These are phyloP conservation scores for Philopotamus ludificatus DNA, from an alignment of 1,140 invertebrate genomes.

Conservation along the genomic window DNA sequence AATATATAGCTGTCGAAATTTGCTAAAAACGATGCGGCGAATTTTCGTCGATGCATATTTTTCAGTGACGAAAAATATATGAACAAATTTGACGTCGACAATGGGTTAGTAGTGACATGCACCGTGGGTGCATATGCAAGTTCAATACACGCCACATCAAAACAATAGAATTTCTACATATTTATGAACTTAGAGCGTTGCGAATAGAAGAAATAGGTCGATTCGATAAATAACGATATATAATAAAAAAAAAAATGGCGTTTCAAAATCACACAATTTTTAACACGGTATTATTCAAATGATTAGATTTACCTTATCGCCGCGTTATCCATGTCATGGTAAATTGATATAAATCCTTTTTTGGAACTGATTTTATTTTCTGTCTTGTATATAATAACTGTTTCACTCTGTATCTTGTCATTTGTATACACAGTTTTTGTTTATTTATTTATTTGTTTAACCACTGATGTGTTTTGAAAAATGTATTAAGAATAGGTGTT, in stretches of 20 bases:
- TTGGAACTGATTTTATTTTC: background rate
- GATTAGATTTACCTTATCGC: conserved; percentile 6
- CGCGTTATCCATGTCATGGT: conserved; percentile 19
- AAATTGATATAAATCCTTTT: conserved; percentile 12
- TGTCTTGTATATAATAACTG: conserved; percentile 3
- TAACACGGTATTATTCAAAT: background rate
- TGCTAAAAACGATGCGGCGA: no score
- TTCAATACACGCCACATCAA: conserved; percentile 25
- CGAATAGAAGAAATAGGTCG: conserved; percentile 14
- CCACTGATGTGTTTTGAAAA: no score
- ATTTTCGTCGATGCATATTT: no score
- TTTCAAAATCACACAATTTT: no score
- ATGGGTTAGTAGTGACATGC: conserved; percentile 15
- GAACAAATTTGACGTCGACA: conserved; percentile 20
- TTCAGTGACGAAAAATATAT: no score
- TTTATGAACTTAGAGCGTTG: conserved; percentile 24
- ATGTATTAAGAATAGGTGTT: no score
- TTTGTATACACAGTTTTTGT: no score
- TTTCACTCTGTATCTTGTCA: no score
- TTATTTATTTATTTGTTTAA: no score
- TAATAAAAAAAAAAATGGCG: no score
- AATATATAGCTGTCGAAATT: no score
- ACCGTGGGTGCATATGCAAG: conserved; percentile 22
- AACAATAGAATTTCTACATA: conserved; percentile 29
- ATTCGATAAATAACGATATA: background rate